Conservation (phyloP, 2,888 invertebrate species). For the Galerucella pusilla region DNA sequence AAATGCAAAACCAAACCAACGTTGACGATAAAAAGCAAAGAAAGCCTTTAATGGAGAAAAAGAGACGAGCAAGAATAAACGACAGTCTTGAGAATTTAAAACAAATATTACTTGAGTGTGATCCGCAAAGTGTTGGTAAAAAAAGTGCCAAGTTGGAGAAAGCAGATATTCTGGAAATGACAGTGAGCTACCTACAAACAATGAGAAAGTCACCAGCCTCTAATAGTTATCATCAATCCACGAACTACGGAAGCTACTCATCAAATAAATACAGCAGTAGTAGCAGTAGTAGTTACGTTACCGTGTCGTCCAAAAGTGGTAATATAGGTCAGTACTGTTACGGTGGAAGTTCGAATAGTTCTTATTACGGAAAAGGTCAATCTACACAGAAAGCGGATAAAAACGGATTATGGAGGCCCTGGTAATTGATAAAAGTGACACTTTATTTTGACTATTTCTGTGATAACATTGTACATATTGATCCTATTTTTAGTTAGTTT, state of each 20-base stretch:
- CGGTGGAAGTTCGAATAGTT: constrained; percentile 30
- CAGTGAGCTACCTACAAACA: constrained; percentile 65
- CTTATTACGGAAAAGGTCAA: constrained; percentile 10
- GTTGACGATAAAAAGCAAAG: constrained; percentile 47
- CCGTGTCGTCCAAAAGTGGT: constrained; percentile 22
- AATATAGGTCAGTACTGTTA: constrained; percentile 30
- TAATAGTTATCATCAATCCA: constrained; percentile 25
- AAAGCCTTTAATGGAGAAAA: constrained; percentile 52
- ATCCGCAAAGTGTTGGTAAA: constrained; percentile 44
- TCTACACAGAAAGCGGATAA: constrained; percentile 20
- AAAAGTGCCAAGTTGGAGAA: constrained; percentile 50
- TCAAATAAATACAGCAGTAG: constrained; percentile 26
- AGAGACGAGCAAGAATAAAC: constrained; percentile 51
- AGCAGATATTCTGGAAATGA: constrained; percentile 52
- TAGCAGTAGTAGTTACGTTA: constrained; percentile 20
- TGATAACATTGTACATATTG: not conserved
- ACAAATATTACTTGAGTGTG: constrained; percentile 46
- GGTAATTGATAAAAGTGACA: constrained; percentile 20
- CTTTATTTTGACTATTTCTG: not conserved
- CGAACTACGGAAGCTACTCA: constrained; percentile 14
- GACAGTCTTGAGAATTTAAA: constrained; percentile 50
- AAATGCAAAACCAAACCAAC: constrained; percentile 13
- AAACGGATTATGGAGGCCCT: constrained; percentile 36
- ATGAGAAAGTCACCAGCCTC: constrained; percentile 16
- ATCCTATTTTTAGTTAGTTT: not conserved